These are phyloP conservation scores for Ariopsis seemanni DNA, from an alignment of 2,113 vertebrate genomes.

Conservation along the genomic window DNA sequence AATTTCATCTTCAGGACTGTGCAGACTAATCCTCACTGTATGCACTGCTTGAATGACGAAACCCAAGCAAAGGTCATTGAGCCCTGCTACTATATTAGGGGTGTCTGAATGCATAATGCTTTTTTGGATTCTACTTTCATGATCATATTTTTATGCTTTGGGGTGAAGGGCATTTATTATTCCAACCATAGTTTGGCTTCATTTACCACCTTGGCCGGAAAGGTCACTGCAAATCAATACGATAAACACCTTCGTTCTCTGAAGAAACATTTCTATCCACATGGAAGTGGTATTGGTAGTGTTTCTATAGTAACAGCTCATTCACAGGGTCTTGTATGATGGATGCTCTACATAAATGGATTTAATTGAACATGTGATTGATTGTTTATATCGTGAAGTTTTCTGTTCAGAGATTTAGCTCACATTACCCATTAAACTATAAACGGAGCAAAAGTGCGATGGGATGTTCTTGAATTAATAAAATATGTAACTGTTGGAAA, in stretches of 20 bases:
- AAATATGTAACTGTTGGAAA: neutral
- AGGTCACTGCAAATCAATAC: neutral
- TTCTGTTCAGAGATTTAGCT: too few species aligned
- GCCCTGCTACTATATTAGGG: slow-evolving; percentile 18
- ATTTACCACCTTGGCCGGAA: neutral
- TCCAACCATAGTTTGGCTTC: neutral
- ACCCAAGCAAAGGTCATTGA: slow-evolving; percentile 24
- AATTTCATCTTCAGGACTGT: slow-evolving; percentile 29
- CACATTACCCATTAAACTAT: neutral
- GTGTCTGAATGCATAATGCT: neutral
- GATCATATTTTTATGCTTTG: neutral
- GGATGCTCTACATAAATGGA: neutral
- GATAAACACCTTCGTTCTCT: neutral
- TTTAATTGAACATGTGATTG: neutral
- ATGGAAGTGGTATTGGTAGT: neutral
- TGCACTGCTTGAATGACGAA: neutral
- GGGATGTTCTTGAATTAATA: neutral
- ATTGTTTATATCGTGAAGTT: neutral
- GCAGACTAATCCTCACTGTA: slow-evolving; percentile 16
- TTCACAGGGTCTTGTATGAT: neutral
- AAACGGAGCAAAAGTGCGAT: neutral
- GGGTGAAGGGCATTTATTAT: neutral
- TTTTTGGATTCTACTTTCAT: neutral
- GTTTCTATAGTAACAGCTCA: neutral
- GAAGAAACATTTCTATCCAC: neutral